phyloP scores from a whole-genome alignment of 2,113 vertebrate species.

The Chroicocephalus ridibundus region DNA sequence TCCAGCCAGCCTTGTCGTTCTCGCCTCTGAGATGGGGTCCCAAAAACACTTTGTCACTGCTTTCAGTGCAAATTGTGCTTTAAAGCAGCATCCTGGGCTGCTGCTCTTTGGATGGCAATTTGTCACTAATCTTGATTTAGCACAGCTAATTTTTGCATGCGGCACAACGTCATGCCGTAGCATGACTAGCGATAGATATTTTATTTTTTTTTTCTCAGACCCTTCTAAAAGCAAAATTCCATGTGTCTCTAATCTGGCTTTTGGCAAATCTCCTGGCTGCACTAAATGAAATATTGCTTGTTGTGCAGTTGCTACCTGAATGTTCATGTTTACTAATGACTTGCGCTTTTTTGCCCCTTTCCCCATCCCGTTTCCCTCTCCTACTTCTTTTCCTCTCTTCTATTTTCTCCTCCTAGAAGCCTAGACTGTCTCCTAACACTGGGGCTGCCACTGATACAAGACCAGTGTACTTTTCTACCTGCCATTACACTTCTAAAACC shows the following conservation, averaged over 20 bases:
- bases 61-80: not conserved
- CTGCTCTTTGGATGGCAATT: not conserved
- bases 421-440: conserved; percentile 78
- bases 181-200: not conserved
- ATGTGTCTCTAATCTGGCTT: not conserved
- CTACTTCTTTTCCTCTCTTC: conserved; percentile 44
- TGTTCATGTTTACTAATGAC: conserved; percentile 78
- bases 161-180: not conserved
- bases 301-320: conserved; percentile 61
- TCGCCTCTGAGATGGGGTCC: fast-evolving
- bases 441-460: conserved; percentile 72
- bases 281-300: not conserved
- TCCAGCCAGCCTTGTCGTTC: not conserved
- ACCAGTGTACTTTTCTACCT: conserved; percentile 77
- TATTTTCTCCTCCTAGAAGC: conserved; percentile 81
- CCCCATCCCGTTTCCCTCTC: conserved; percentile 61
- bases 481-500: conserved; percentile 74
- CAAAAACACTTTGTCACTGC: not conserved
- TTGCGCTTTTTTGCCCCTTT: conserved; percentile 76
- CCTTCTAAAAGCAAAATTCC: not conserved
- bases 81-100: not conserved
- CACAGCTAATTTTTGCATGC: not conserved
- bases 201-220: not conserved
- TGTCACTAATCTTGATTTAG: fast-evolving
- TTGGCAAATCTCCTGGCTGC: conserved; percentile 44